Conservation (phyloP, 92 coral and sea anemone genomes). For the Scolanthus callimorphus region DNA sequence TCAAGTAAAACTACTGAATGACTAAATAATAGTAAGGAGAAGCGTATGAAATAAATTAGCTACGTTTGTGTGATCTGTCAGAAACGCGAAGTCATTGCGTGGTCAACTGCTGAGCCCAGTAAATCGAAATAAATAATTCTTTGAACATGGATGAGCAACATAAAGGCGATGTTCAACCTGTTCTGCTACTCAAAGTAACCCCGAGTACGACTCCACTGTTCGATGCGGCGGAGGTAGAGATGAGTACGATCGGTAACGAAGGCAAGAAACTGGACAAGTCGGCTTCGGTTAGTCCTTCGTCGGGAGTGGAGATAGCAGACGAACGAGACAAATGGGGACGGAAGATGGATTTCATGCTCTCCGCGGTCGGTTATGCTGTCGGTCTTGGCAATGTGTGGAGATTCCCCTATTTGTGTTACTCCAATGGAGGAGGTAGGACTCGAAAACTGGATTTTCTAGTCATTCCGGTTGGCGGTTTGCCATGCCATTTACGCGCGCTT, state of each 20-base stretch:
- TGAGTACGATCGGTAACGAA: neutral
- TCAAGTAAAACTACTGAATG: too few relatives aligned
- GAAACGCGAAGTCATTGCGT: too few relatives aligned
- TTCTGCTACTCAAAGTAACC: conserved; percentile 22
- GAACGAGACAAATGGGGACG: conserved; percentile 38
- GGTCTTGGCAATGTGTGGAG: conserved; percentile 63
- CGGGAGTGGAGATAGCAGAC: neutral
- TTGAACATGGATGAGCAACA: conserved; percentile 9
- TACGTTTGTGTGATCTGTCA: too few relatives aligned
- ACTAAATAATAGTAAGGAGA: too few relatives aligned
- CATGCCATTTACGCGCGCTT: too few relatives aligned
- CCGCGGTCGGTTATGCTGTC: conserved; percentile 49
- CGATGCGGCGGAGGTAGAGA: conserved; percentile 26
- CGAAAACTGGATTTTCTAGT: neutral
- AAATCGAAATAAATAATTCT: too few relatives aligned
- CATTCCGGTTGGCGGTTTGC: too few relatives aligned
- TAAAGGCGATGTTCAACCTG: conserved; percentile 16
- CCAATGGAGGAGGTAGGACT: conserved; percentile 52
- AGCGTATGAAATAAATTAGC: too few relatives aligned
- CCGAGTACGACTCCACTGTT: conserved; percentile 38
- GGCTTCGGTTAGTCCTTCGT: neutral
- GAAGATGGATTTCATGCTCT: conserved; percentile 41
- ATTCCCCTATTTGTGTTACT: conserved; percentile 47
- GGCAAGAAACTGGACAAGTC: neutral
- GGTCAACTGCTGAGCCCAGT: too few relatives aligned